phyloP scores from a whole-genome alignment of 2,888 invertebrate species.

The Arrhopalites spinosus region DNA sequence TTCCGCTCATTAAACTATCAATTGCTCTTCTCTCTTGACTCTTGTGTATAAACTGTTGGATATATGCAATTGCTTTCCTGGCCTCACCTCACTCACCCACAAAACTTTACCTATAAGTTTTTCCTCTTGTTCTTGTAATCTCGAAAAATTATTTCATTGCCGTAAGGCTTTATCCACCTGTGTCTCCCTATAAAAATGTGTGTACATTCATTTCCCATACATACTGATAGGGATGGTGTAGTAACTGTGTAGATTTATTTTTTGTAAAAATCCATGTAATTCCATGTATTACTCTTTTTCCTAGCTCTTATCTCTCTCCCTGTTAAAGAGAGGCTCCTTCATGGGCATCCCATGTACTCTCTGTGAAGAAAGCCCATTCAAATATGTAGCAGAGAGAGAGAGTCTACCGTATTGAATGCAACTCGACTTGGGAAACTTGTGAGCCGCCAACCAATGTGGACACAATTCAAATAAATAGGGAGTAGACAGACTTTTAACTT shows the following conservation, averaged over 20 bases:
- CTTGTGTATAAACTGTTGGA: not conserved
- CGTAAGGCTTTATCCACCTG: not conserved
- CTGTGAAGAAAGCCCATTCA: too few species aligned
- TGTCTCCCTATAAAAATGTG: not conserved
- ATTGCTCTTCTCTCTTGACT: slow-evolving; percentile 6
- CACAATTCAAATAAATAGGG: too few species aligned
- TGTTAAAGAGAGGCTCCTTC: too few species aligned
- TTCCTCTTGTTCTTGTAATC: slow-evolving; percentile 5
- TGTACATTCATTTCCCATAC: not conserved
- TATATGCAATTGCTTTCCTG: slow-evolving; percentile 25
- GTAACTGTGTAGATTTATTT: not conserved
- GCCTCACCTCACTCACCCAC: slow-evolving; percentile 15
- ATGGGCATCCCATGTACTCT: too few species aligned
- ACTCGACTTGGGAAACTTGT: too few species aligned
- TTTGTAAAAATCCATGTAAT: not conserved
- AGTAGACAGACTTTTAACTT: not conserved
- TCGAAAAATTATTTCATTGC: slow-evolving; percentile 12
- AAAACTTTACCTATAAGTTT: not conserved
- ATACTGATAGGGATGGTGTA: not conserved
- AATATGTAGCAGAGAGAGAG: too few species aligned
- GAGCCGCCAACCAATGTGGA: too few species aligned
- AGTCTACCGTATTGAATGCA: too few species aligned
- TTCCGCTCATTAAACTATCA: slow-evolving; percentile 56
- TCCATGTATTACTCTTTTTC: not conserved
- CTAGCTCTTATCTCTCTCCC: too few species aligned